Base-by-base conservation (phyloP, 2,888 invertebrate species). In the Agrotis exclamationis region DNA sequence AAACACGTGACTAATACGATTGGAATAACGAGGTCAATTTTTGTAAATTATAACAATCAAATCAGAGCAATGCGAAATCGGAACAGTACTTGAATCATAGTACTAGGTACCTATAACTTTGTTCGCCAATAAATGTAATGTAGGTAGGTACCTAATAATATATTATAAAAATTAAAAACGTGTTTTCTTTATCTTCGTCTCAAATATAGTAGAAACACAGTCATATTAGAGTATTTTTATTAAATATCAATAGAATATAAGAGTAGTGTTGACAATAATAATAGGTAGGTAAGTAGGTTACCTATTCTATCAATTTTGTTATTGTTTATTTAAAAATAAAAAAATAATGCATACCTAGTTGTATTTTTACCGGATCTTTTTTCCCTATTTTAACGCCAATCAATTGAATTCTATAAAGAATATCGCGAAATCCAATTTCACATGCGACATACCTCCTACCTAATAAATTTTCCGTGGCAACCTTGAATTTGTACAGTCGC, bases 401-500 rank as follows among this genome's bases (percentile, higher is more conserved):
- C 20, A 76, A 67, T 56, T 56, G 33, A 33, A 56, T 53, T 60
- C 14, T 45, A 39, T 24, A 20, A 59, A 18, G 18, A 78, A 66
- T 65, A 59, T 70, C 28, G 58, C 60, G 47, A 76, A 76, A 83
- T 56, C 28, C 44, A 22, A 79, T 73, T 74, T 66, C 63, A 50
- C 44, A 69, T 59, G 51, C 65, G 59, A 70, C 69, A 68, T 64
- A 11, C 33, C 18, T 14, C 69, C 66, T 64, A 11, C 56, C 28
- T 14, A 75, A 80, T 89, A 91, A 92, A 91, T 92, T 93, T 93
- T 91, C 92, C 92, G 88, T 83, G 79, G 78, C 82, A 89, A 89
- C 94, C 92, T 93, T 93, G 90, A 87, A 85, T 81, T 72, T 84
- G 77, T 85, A 75, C 67, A 79, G 84, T 48, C 16, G 79, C 89